Evolutionary conservation across 2,797 vertebrate species (phyloP).

Genomic region (Epinephelus malabaricus): DNA sequence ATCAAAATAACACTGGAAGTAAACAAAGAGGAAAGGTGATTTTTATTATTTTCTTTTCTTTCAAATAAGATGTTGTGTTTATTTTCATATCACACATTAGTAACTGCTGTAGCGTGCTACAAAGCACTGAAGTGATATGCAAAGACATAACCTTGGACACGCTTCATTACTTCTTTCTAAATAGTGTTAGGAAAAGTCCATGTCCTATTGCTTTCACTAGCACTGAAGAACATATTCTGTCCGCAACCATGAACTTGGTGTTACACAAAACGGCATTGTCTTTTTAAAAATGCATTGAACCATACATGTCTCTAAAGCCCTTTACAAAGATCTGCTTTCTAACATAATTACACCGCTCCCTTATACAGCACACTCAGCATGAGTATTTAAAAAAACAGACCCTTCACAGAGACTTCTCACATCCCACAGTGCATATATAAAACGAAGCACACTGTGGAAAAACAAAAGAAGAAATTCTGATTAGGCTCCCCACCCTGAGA

Average conservation of each 20-base stretch:
- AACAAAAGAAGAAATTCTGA: slow-evolving; percentile 35
- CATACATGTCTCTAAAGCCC: slow-evolving; percentile 1
- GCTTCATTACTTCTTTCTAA: slow-evolving; percentile 44
- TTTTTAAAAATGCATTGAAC: slow-evolving; percentile 4
- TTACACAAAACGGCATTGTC: not conserved
- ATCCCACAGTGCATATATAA: slow-evolving; percentile 44
- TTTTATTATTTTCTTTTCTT: slow-evolving; percentile 6
- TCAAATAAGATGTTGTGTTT: slow-evolving; percentile 6
- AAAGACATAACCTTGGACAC: slow-evolving; percentile 34
- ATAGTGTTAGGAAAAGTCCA: slow-evolving; percentile 1
- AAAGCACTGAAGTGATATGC: slow-evolving; percentile 7
- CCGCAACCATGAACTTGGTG: not conserved
- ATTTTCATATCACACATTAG: slow-evolving; percentile 15
- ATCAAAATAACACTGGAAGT: slow-evolving; percentile 24
- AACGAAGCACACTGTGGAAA: slow-evolving; percentile 41
- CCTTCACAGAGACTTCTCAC: slow-evolving; percentile 23
- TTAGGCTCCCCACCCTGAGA: slow-evolving; percentile 27
- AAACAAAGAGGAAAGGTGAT: not conserved
- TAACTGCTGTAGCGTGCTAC: not conserved
- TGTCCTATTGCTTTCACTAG: slow-evolving; percentile 1
- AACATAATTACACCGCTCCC: slow-evolving; percentile 44
- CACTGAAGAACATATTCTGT: not conserved
- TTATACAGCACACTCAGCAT: slow-evolving; percentile 53
- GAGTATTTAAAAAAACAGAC: slow-evolving; percentile 33
- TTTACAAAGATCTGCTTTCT: slow-evolving; percentile 29